Conservation (phyloP, 2,797 vertebrate species). For the Pantherophis vulpinus region DNA sequence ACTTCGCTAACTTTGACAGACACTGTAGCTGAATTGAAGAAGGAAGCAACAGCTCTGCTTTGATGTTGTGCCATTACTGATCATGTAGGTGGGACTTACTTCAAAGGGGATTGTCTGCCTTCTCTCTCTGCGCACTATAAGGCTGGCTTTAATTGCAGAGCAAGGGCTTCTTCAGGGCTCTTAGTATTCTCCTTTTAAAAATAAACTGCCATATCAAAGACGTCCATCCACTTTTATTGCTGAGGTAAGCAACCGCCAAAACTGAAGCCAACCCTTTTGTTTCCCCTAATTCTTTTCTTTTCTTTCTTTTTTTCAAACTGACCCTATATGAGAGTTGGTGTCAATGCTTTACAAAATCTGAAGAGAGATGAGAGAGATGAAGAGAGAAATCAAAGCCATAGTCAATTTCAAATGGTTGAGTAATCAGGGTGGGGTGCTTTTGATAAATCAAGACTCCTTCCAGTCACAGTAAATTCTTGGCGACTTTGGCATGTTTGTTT, state of each 20-base stretch:
- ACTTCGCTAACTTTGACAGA: conserved; percentile 65
- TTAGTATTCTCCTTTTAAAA: conserved; percentile 45
- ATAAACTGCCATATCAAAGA: conserved; percentile 50
- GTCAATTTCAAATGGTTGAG: background rate
- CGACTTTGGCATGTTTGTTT: background rate
- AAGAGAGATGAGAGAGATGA: background rate
- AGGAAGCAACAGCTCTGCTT: conserved; percentile 65
- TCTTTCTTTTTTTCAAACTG: background rate
- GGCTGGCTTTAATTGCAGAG: conserved; percentile 65
- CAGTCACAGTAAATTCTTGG: background rate
- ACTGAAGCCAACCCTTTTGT: background rate
- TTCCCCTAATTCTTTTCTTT: background rate
- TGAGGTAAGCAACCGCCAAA: background rate
- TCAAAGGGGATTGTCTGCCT: conserved; percentile 53
- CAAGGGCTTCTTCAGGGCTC: conserved; percentile 56
- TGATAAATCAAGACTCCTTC: background rate
- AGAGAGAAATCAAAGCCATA: background rate
- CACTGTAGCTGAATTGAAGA: conserved; percentile 60
- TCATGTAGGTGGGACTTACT: conserved; percentile 65
- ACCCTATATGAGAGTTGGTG: background rate
- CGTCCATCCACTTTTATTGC: conserved; percentile 40
- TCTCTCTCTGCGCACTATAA: conserved; percentile 53
- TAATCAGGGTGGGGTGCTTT: background rate
- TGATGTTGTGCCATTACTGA: conserved; percentile 68
- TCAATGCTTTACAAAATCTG: background rate